A percentile compares a stretch with the other conserved stretches of the same genome.
Evolutionary conservation across 2,113 vertebrate genomes (phyloP).

Genomic region (Henicopernis longicauda): DNA sequence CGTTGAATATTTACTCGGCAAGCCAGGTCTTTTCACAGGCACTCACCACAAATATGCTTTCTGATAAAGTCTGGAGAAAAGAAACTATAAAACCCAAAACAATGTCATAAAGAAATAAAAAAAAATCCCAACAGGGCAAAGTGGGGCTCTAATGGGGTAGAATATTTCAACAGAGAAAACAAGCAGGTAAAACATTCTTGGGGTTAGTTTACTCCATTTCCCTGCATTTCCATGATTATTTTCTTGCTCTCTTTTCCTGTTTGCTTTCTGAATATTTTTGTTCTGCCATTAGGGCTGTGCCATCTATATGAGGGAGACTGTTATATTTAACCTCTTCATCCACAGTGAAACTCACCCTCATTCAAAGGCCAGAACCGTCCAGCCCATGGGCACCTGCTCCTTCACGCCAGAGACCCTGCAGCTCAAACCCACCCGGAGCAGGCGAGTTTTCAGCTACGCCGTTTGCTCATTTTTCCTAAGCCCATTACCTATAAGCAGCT

Average conservation of each 20-base stretch:
- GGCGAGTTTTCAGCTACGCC: background rate
- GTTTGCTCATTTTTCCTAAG: background rate
- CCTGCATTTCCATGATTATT: background rate
- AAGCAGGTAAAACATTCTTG: background rate
- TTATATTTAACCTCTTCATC: background rate
- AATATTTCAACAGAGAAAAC: background rate
- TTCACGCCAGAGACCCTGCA: rapidly evolving
- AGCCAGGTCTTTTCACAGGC: slow-evolving; percentile 83
- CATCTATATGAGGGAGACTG: background rate
- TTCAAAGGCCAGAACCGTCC: background rate
- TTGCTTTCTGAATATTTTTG: background rate
- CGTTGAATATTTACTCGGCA: slow-evolving; percentile 83
- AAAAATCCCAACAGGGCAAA: background rate
- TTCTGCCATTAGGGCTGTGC: background rate
- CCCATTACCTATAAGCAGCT: background rate
- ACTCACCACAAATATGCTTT: slow-evolving; percentile 91
- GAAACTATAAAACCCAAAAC: slow-evolving; percentile 63
- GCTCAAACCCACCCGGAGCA: background rate
- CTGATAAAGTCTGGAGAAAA: slow-evolving; percentile 91
- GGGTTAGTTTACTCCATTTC: background rate
- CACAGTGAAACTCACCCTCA: background rate
- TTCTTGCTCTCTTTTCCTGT: background rate
- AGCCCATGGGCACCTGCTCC: background rate
- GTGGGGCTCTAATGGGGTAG: background rate
- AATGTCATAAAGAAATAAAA: slow-evolving; percentile 37